These are phyloP conservation scores for Dinocampus coccinellae DNA, from an alignment of 2,888 invertebrate genomes.

Conservation along the genomic window DNA sequence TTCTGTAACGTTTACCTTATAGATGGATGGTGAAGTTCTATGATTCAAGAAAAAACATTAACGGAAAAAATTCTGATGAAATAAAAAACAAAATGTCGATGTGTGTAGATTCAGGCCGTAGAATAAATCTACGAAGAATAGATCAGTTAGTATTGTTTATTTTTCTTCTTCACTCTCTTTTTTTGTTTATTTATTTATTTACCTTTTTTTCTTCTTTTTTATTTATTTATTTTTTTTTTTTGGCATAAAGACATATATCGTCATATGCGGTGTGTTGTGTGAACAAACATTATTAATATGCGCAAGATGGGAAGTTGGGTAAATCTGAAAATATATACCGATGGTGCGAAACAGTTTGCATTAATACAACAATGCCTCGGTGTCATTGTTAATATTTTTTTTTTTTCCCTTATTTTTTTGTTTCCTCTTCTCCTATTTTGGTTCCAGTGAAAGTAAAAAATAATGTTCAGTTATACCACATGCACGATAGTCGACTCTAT, in stretches of 20 bases:
- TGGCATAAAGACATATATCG: background rate
- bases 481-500: background rate
- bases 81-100: background rate
- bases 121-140: constrained; percentile 1
- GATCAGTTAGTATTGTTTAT: background rate
- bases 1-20: constrained; percentile 8
- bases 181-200: no score
- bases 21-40: constrained; percentile 10
- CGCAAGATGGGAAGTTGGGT: background rate
- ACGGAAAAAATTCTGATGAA: background rate
- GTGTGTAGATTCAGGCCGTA: background rate
- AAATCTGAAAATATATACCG: background rate
- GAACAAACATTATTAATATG: constrained; percentile 6
- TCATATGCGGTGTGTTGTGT: background rate
- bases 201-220: no score
- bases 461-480: background rate
- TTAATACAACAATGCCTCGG: background rate
- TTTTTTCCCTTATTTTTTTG: background rate
- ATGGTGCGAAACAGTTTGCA: background rate
- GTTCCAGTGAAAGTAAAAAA: background rate
- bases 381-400: background rate
- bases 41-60: constrained; percentile 12
- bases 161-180: no score
- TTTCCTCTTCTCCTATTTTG: no score
- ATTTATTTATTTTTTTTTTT: no score